Evolutionary conservation across 2,888 invertebrate species (phyloP), one percentile per base, ranked within the genome.

Genomic region (Oscheius onirici): DNA sequence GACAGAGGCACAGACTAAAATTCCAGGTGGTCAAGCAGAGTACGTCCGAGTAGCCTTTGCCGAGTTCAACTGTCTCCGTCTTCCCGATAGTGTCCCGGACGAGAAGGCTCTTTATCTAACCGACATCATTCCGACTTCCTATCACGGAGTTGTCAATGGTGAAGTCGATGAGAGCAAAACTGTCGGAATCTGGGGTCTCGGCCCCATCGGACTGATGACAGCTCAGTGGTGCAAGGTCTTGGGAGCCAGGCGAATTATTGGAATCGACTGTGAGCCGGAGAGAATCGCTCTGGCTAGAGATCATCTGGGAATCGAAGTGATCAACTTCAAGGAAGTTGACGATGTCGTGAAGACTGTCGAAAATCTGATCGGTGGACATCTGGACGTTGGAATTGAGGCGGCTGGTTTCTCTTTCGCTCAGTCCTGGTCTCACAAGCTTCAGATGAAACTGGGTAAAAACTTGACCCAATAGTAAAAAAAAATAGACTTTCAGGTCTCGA

Each of bases 1-100:
- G 34, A 34, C 3, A 34, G 34, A 34, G n/a, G n/a, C n/a, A 34
- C 34, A 6, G 34, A 34, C 34, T 6, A 34, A 34, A 34, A 34
- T 8, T 34, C 8, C 34, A 44, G 71, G 74, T 6, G 74, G 74
- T n/a, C 75, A 74, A 40, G 76, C 74, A 5, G 74, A 74, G 43
- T 74, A 76, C 34, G 71, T 76, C 24, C 72, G 74, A 3, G 74
- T 74, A 0, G 43, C 76, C 2, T 76, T 77, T 20, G 76, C 77
- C 15, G 74, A 74, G n/a, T n/a, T 71, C 6, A 72, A 72, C 63
- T 61, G 58, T 22, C 34, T 76, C 15, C 72, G 43, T 22, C 55
- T 74, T 15, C 74, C 74, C 46, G 74, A 74, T 24, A 75, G 71
- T 10, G 26, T 74, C 20, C 72, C 77, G 1, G 74, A 74, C 44